Conservation (phyloP, 2,888 invertebrate genomes). For the Tuberolachnus salignus region DNA sequence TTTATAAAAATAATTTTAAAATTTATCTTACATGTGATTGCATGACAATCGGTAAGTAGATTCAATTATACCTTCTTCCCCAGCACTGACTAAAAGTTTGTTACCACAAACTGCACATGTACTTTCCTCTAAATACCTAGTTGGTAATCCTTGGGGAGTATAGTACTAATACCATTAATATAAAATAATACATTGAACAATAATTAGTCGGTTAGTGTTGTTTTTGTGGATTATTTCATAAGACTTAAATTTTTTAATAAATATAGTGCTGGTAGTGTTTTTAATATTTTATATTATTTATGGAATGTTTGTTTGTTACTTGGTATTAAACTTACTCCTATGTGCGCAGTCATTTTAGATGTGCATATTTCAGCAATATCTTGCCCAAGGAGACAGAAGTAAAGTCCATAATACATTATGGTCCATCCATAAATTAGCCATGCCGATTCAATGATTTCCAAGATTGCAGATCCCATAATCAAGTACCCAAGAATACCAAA, state of each 20-base stretch:
- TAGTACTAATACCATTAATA: slow-evolving; percentile 77
- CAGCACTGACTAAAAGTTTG: slow-evolving; percentile 78
- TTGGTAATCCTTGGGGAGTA: slow-evolving; percentile 91
- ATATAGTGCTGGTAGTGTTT: no score
- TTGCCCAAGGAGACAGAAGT: slow-evolving; percentile 94
- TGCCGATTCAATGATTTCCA: slow-evolving; percentile 81
- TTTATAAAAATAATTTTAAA: slow-evolving; percentile 49
- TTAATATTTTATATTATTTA: no score
- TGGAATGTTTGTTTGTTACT: no score
- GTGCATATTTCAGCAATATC: slow-evolving; percentile 98
- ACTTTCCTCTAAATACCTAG: slow-evolving; percentile 84
- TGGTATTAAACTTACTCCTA: slow-evolving; percentile 79
- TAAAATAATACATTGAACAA: no score
- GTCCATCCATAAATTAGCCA: slow-evolving; percentile 92
- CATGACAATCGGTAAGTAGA: slow-evolving; percentile 93
- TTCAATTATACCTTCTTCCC: slow-evolving; percentile 90
- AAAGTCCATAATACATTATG: slow-evolving; percentile 94
- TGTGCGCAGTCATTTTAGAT: slow-evolving; percentile 96
- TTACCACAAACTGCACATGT: slow-evolving; percentile 98
- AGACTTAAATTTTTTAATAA: no score
- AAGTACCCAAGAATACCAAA: slow-evolving; percentile 90
- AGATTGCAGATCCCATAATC: slow-evolving; percentile 87
- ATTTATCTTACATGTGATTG: slow-evolving; percentile 92
- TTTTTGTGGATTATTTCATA: no score
- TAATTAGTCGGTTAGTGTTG: no score